These are phyloP conservation scores for Nycticryphes semicollaris DNA, from an alignment of 2,113 vertebrate species.

Conservation along the genomic window DNA sequence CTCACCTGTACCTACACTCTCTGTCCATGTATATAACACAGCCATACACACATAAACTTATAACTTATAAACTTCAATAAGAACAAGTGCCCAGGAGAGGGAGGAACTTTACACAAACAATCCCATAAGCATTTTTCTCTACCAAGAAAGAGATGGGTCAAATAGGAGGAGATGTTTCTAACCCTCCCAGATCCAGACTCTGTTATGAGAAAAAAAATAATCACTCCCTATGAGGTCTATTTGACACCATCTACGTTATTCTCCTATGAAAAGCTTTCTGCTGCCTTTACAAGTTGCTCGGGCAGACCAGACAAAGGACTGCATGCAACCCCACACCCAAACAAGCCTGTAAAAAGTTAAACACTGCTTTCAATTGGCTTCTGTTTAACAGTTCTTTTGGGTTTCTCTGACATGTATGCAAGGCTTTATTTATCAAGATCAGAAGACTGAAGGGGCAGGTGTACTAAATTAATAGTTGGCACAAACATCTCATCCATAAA, in stretches of 20 bases:
- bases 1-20: background rate
- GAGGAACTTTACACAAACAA: background rate
- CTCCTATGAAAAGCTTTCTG: background rate
- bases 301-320: background rate
- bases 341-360: background rate
- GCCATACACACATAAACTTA: background rate
- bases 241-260: background rate
- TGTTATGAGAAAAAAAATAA: background rate
- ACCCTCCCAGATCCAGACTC: background rate
- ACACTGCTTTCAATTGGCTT: accelerated
- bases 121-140: background rate
- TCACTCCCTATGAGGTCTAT: background rate
- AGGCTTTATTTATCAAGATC: background rate
- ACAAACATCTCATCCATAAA: background rate
- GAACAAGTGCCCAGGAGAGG: background rate
- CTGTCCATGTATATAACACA: background rate
- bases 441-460: background rate
- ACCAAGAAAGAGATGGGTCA: background rate
- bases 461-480: background rate
- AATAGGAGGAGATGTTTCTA: background rate
- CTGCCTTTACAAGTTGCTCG: background rate
- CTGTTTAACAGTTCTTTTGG: background rate
- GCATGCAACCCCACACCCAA: background rate
- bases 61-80: too few species aligned
- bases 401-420: background rate